phyloP scores from a whole-genome alignment of 2,888 invertebrate species.

The Plebejus argus region DNA sequence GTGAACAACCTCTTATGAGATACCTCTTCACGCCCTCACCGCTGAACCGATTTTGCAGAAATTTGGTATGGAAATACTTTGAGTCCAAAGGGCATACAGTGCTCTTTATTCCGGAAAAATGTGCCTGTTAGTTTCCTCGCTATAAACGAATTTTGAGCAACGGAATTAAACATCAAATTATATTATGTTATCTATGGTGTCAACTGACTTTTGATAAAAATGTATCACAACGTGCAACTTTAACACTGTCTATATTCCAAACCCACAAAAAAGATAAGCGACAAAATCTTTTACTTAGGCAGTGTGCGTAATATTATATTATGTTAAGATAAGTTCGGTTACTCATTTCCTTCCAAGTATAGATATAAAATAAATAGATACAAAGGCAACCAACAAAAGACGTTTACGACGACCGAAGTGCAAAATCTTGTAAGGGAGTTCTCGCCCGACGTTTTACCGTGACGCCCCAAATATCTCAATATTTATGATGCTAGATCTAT shows the following conservation, averaged over 20 bases:
- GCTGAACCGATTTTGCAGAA: too few species aligned
- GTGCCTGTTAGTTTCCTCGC: too few species aligned
- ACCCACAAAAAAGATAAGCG: neutral
- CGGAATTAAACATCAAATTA: too few species aligned
- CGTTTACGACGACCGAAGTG: conserved; percentile 27
- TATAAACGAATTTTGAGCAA: too few species aligned
- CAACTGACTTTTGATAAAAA: neutral
- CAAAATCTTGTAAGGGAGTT: conserved; percentile 19
- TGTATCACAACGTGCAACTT: neutral
- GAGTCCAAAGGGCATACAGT: too few species aligned
- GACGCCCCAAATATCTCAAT: conserved; percentile 18
- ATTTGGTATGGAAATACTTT: too few species aligned
- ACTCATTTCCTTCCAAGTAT: conserved; percentile 12
- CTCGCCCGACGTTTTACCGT: neutral
- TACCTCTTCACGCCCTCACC: neutral
- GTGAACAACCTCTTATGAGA: conserved; percentile 21
- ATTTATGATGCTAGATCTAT: conserved; percentile 17
- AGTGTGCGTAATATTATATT: neutral
- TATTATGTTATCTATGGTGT: too few species aligned
- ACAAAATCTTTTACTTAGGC: neutral
- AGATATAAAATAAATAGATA: conserved; percentile 19
- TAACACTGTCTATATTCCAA: neutral
- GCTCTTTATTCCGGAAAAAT: too few species aligned
- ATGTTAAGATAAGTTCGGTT: neutral
- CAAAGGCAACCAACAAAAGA: conserved; percentile 26